Evolutionary conservation across 2,888 invertebrate genomes (phyloP), one percentile per base, ranked within the genome.

Genomic region (Didymodactylos carnosus): DNA sequence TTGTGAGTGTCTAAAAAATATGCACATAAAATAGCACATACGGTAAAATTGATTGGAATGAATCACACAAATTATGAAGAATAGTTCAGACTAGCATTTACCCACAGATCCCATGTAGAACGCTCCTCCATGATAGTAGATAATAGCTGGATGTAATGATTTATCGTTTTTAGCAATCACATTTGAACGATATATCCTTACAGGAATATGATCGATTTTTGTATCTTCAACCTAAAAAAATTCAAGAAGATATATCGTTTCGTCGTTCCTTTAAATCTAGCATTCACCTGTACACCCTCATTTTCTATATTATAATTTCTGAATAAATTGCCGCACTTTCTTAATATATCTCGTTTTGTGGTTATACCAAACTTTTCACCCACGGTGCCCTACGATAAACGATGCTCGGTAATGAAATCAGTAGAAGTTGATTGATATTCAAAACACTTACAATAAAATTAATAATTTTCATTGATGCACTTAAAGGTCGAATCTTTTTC

Each of bases 1-100:
- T 73, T 69, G 25, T 69, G 69, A n/a, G 49, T 43, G 39, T 73
- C 73, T 70, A 70, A n/a, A n/a, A n/a, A n/a, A n/a, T n/a, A n/a
- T n/a, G n/a, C n/a, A n/a, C n/a, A n/a, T n/a, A n/a, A n/a, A n/a
- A n/a, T n/a, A n/a, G n/a, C 13, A 29, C 53, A 40, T 39, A 53
- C 10, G 4, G n/a, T 23, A n/a, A 27, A 8, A 39, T 39, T 62
- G 16, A 39, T 14, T 39, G 16, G 8, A 39, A 23, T 40, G n/a
- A n/a, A 29, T 35, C 16, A 5, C 7, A 40, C 7, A 40, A 40
- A 27, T 25, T 6, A 10, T 62, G 13, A 1, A 40, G 7, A 19
- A 41, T 41, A 13, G 11, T 41, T 39, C 14, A 14, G 25, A n/a
- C n/a, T 43, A n/a, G n/a, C n/a, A n/a, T n/a, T n/a, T 46, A 73